Percentiles rank a stretch among this genome's conserved stretches.
Evolutionary conservation across 2,113 vertebrate genomes (phyloP).

Genomic region (Nesospiza acunhae): DNA sequence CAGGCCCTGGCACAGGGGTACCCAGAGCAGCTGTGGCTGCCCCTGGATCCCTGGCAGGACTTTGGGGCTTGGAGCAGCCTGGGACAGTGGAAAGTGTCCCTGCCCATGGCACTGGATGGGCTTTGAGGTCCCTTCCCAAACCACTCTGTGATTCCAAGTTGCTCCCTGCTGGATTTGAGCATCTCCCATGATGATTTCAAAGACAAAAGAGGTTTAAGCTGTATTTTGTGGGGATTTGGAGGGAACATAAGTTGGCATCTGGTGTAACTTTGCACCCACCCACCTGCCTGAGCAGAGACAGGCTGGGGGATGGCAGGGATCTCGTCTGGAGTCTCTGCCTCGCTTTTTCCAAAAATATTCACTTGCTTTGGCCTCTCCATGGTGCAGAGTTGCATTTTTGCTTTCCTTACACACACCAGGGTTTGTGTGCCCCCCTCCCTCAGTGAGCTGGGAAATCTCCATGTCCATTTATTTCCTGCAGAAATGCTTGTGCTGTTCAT

Average conservation of each 20-base stretch:
- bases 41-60: not conserved
- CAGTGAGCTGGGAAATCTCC: not conserved
- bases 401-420: fast-evolving
- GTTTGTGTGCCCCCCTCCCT: not conserved
- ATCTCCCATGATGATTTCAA: not conserved
- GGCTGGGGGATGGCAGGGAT: not conserved
- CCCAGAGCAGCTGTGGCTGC: not conserved
- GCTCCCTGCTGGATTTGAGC: not conserved
- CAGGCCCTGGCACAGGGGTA: not conserved
- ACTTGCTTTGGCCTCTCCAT: not conserved
- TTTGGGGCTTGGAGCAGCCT: not conserved
- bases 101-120: not conserved
- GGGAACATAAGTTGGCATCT: not conserved
- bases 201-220: not conserved
- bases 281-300: not conserved
- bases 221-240: not conserved
- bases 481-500: not conserved
- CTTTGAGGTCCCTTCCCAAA: not conserved
- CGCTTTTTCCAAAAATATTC: not conserved
- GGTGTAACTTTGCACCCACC: not conserved
- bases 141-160: not conserved
- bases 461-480: not conserved
- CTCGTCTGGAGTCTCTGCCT: not conserved
- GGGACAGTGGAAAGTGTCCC: not conserved
- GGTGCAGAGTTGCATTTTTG: not conserved